These are phyloP conservation scores for Iguana delicatissima DNA, from an alignment of 2,797 vertebrate genomes.

Conservation along the genomic window DNA sequence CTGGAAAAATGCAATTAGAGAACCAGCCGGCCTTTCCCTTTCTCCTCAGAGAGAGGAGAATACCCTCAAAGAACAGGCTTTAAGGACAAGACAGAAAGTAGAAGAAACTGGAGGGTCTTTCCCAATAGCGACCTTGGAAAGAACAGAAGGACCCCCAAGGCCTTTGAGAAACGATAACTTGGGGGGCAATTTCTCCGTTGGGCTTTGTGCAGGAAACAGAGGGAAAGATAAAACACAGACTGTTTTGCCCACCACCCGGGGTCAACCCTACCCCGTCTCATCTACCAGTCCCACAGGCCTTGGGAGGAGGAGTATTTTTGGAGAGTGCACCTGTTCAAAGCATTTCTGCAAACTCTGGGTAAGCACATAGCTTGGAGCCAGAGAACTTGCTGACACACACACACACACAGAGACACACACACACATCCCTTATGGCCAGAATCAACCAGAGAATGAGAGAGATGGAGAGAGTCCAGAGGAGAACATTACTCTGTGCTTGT, in stretches of 20 bases:
- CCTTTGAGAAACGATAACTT: rapidly evolving
- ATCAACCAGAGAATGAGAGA: too few relatives aligned
- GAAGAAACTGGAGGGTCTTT: not conserved
- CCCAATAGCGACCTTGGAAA: not conserved
- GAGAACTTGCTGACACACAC: slow-evolving; percentile 25
- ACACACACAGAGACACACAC: not conserved
- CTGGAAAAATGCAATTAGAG: slow-evolving; percentile 23
- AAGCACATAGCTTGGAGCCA: slow-evolving; percentile 51
- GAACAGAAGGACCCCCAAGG: not conserved
- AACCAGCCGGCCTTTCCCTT: not conserved
- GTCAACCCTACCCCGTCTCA: not conserved
- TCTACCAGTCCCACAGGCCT: not conserved
- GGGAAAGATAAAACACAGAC: not conserved
- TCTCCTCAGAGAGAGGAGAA: not conserved
- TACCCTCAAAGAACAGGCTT: not conserved
- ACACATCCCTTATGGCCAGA: not conserved
- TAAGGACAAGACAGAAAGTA: not conserved
- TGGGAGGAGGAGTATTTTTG: slow-evolving; percentile 52
- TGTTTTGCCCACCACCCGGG: not conserved
- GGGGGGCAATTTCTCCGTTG: not conserved
- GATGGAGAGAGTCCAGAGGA: too few relatives aligned
- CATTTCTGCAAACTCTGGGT: slow-evolving; percentile 55
- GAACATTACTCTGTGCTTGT: too few relatives aligned
- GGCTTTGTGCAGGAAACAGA: not conserved
- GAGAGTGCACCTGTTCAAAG: slow-evolving; percentile 61